Percentiles rank a stretch among this genome's conserved stretches.
phyloP scores from a whole-genome alignment of 2,113 vertebrate genomes.

The Cottus gobio region DNA sequence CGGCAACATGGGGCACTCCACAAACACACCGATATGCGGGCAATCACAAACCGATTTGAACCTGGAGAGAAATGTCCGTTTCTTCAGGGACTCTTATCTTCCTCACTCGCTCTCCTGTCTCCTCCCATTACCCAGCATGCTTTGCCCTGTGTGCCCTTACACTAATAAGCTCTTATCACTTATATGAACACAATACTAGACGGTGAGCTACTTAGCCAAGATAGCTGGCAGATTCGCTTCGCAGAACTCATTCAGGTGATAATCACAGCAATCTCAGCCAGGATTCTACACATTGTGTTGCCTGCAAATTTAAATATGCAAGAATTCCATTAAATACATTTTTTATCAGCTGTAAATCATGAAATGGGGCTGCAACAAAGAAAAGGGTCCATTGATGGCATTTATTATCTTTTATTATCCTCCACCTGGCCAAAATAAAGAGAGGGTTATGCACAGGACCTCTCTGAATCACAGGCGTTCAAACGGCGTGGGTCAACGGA shows the following conservation, averaged over 20 bases:
- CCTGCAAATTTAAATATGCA: conserved; percentile 9
- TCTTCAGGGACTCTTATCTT: neutral
- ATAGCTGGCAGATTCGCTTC: conserved; percentile 41
- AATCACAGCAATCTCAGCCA: conserved; percentile 29
- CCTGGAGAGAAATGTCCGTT: neutral
- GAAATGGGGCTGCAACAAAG: conserved; percentile 2
- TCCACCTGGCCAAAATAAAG: neutral
- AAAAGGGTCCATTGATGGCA: neutral
- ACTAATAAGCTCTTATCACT: conserved; percentile 59
- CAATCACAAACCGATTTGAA: neutral
- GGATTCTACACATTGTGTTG: conserved; percentile 6
- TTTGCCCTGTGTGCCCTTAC: conserved; percentile 16
- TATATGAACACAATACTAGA: conserved; percentile 29
- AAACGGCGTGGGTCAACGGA: neutral
- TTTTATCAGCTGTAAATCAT: neutral
- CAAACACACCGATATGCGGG: neutral
- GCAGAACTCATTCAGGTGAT: conserved; percentile 41
- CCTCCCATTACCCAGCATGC: conserved; percentile 25
- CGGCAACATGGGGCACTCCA: neutral
- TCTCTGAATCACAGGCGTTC: neutral
- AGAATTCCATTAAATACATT: conserved; percentile 9
- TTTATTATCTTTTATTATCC: conserved; percentile 1
- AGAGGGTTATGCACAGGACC: neutral
- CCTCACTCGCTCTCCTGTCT: neutral
- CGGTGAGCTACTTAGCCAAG: conserved; percentile 39